Evolutionary conservation across 2,113 vertebrate genomes (phyloP), one percentile per base, ranked within the genome.

Genomic region (Panurus biarmicus): DNA sequence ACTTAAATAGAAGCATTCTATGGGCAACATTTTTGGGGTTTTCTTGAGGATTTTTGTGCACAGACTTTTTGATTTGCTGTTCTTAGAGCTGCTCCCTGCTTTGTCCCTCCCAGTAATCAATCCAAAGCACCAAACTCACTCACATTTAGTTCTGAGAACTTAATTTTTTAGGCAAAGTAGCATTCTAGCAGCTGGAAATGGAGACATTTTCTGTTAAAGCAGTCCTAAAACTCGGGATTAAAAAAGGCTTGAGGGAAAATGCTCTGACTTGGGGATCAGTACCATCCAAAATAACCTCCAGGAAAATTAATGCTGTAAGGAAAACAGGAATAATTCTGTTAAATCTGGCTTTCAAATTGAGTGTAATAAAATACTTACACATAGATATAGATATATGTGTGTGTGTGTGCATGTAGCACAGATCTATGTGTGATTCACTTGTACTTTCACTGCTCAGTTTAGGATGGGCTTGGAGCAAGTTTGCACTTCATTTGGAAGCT

Each of bases 91-190:
- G 22, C 9, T 79, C 65, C 53, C 36, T 5, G 7, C 31, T 64
- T 56, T 29, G 23, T 36, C 74, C 54, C 33, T 93, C 47, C 16
- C 16, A 53, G 19, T 9, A 67, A 35, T 25, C n/a, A 7, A 29
- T 65, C 25, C 10, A 42, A 67, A 74, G 0, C 23, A 19, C 28
- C 58, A 1, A 20, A 16, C 28, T 62, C 36, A 6, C 44, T n/a
- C 1, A 0, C 4, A 0, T 31, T 60, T 12, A 9, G 7, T 31
- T 69, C 54, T 76, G 44, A 42, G 66, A 76, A 16, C 3, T 15
- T 4, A 5, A 14, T n/a, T 64, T 78, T 89, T 64, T 38, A 10
- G 35, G 12, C 12, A 57, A 84, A 31, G 8, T 3, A 19, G 3
- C 11, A 11, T 33, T 91, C 71, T 21, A 82, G 42, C 50, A 87